Conservation (phyloP, 2,888 invertebrate genomes). For the Netelia virgata region DNA sequence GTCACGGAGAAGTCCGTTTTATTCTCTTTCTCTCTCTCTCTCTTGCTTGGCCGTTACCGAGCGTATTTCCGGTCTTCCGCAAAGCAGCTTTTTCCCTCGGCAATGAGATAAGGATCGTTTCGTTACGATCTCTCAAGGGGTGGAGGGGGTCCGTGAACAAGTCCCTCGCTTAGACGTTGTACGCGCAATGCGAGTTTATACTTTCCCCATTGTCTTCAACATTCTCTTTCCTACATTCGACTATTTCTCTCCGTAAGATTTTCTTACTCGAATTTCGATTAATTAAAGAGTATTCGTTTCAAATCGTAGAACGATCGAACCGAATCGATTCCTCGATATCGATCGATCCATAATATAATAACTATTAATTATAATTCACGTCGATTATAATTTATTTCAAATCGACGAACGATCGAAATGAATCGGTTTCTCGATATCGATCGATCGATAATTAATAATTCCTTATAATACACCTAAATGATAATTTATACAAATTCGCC, state of each 20-base stretch:
- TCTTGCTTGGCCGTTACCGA: background rate
- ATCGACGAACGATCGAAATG: no score
- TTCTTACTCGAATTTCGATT: background rate
- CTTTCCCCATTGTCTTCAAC: background rate
- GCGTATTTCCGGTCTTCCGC: constrained; percentile 43
- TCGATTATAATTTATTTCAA: no score
- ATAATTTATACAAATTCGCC: no score
- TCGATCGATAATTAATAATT: no score
- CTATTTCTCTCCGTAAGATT: background rate
- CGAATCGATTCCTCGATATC: no score
- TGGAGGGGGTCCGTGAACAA: background rate
- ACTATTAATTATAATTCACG: no score
- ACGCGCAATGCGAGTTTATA: background rate
- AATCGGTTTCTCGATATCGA: no score
- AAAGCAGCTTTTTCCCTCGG: constrained; percentile 8
- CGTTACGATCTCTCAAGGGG: constrained; percentile 28
- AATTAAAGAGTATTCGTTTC: no score
- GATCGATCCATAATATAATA: no score
- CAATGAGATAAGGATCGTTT: constrained; percentile 46
- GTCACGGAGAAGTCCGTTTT: constrained; percentile 13
- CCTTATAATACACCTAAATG: no score
- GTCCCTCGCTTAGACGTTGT: background rate
- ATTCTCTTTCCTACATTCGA: background rate
- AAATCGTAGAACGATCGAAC: no score
- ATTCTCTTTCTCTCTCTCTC: background rate